These are phyloP conservation scores for Acanthacorydalis orientalis DNA, from an alignment of 2,888 invertebrate genomes.

Conservation along the genomic window DNA sequence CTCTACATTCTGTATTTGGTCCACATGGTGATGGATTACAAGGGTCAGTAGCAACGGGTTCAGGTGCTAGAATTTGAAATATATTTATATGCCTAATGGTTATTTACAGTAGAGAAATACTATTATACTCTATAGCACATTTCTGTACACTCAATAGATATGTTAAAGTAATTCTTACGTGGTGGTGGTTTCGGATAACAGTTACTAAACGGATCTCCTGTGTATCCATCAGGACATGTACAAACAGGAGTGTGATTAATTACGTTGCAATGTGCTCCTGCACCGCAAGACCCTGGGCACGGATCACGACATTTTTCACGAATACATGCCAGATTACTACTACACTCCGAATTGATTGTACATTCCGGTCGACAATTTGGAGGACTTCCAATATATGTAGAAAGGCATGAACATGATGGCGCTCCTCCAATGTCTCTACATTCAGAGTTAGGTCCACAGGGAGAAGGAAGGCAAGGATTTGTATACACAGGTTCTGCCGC, in stretches of 20 bases:
- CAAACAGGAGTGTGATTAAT: slow-evolving; percentile 62
- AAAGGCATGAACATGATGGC: slow-evolving; percentile 44
- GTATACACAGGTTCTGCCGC: slow-evolving; percentile 11
- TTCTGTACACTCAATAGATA: slow-evolving; percentile 18
- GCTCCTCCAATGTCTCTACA: slow-evolving; percentile 32
- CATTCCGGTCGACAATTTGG: slow-evolving; percentile 65
- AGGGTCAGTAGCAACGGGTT: slow-evolving; percentile 26
- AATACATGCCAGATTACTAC: slow-evolving; percentile 50
- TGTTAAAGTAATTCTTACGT: slow-evolving; percentile 24
- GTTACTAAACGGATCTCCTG: slow-evolving; percentile 59
- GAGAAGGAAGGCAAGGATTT: slow-evolving; percentile 52
- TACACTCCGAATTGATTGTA: slow-evolving; percentile 51
- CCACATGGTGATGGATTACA: slow-evolving; percentile 46
- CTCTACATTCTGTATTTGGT: slow-evolving; percentile 34
- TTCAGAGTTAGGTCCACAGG: slow-evolving; percentile 55
- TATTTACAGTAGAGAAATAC: neutral
- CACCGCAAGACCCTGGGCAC: slow-evolving; percentile 58
- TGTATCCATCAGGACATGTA: slow-evolving; percentile 47
- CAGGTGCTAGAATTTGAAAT: slow-evolving; percentile 16
- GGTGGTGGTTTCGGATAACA: slow-evolving; percentile 36
- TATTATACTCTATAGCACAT: neutral
- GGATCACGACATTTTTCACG: slow-evolving; percentile 57
- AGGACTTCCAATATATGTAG: slow-evolving; percentile 52
- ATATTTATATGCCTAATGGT: neutral
- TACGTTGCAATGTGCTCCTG: slow-evolving; percentile 51